Conservation (phyloP, 1,140 invertebrate species). For the Watersipora subatra region DNA sequence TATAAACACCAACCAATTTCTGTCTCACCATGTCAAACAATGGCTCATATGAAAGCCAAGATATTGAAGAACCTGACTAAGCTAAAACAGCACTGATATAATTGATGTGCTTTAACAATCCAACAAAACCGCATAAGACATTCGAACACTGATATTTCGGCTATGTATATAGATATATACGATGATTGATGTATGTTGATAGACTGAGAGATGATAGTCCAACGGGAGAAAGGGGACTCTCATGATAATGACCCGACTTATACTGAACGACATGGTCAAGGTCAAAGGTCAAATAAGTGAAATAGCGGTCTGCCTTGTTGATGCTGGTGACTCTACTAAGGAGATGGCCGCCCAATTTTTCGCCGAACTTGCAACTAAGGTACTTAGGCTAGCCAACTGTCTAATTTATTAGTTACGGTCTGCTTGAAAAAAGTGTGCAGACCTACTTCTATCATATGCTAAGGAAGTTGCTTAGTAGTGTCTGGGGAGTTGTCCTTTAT, state of each 20-base stretch:
- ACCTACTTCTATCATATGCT: neutral
- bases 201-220: constrained; percentile 61
- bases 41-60: too few species aligned
- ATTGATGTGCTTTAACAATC: too few species aligned
- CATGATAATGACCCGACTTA: constrained; percentile 70
- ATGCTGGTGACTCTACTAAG: constrained; percentile 51
- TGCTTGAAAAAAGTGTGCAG: neutral
- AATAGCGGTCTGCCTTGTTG: constrained; percentile 73
- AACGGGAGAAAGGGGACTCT: constrained; percentile 64
- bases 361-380: constrained; percentile 65
- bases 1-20: too few species aligned
- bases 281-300: constrained; percentile 85
- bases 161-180: too few species aligned
- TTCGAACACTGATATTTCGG: neutral
- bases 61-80: too few species aligned
- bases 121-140: neutral
- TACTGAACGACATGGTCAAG: constrained; percentile 87
- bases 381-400: constrained; percentile 11
- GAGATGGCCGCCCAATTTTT: constrained; percentile 68
- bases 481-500: neutral
- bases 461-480: neutral
- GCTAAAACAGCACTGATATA: too few species aligned
- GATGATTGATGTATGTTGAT: too few species aligned
- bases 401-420: too few species aligned
- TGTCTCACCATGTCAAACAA: too few species aligned